phyloP scores from a whole-genome alignment of 1,140 invertebrate genomes.

The Gonioctena quinquepunctata region DNA sequence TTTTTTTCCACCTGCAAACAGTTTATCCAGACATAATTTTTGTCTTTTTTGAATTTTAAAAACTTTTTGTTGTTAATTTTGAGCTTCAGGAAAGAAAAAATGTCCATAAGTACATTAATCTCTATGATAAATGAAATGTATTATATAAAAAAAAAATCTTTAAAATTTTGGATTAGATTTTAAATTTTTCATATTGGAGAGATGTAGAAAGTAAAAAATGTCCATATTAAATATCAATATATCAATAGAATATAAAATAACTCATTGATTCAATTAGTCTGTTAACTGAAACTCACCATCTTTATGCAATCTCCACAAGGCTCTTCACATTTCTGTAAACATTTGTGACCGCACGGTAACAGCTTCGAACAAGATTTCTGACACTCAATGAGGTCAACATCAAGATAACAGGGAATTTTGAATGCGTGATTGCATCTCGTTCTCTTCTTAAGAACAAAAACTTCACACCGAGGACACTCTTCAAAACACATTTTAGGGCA shows the following conservation, averaged over 20 bases:
- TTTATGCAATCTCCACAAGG: conserved; percentile 55
- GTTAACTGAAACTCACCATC: conserved; percentile 47
- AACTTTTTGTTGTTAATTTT: too few species aligned
- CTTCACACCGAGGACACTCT: conserved; percentile 58
- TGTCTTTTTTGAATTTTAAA: background rate
- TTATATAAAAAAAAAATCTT: too few species aligned
- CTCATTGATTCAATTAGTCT: too few species aligned
- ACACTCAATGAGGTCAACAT: conserved; percentile 54
- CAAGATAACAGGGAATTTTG: conserved; percentile 51
- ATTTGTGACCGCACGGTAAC: conserved; percentile 59
- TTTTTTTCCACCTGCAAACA: conserved; percentile 56
- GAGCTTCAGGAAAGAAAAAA: too few species aligned
- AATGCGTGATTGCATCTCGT: conserved; percentile 55
- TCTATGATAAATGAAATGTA: too few species aligned
- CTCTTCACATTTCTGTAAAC: conserved; percentile 57
- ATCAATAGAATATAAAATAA: too few species aligned
- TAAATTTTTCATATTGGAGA: too few species aligned
- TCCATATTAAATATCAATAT: too few species aligned
- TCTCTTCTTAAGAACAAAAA: conserved; percentile 56
- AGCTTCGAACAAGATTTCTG: conserved; percentile 55
- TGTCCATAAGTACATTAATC: too few species aligned
- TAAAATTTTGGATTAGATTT: too few species aligned
- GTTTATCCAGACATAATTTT: background rate
- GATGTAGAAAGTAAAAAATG: too few species aligned
- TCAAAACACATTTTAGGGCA: conserved; percentile 60